Evolutionary conservation across 2,113 vertebrate genomes (phyloP).

Genomic region (Colossoma macropomum): DNA sequence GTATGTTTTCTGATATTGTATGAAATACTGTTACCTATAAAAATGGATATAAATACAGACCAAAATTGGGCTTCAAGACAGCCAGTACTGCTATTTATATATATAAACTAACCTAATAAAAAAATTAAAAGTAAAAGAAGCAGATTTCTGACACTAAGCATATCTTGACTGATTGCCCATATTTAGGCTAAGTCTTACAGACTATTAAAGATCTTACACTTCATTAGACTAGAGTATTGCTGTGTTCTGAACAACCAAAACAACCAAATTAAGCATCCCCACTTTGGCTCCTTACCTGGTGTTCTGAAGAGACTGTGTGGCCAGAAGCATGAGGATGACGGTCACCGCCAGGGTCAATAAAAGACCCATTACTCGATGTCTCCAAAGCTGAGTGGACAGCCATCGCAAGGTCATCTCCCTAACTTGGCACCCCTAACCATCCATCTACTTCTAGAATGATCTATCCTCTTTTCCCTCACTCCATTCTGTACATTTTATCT

Average conservation of each 20-base stretch:
- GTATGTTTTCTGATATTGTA: too few relatives aligned
- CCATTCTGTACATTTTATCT: not conserved
- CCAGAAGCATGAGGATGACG: slow-evolving; percentile 47
- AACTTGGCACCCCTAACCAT: not conserved
- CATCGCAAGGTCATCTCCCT: slow-evolving; percentile 50
- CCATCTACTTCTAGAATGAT: not conserved
- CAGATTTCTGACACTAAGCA: too few relatives aligned
- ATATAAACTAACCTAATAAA: too few relatives aligned
- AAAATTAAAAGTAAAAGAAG: too few relatives aligned
- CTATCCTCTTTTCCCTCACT: not conserved
- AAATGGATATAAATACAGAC: too few relatives aligned
- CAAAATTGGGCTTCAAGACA: too few relatives aligned
- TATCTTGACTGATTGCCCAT: too few relatives aligned
- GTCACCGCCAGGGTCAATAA: slow-evolving; percentile 41
- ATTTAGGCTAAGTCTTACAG: too few relatives aligned
- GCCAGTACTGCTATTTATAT: too few relatives aligned
- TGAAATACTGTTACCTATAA: too few relatives aligned
- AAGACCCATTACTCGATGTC: slow-evolving; percentile 39
- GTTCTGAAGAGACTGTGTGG: slow-evolving; percentile 39
- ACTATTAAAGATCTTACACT: too few relatives aligned
- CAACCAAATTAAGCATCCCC: not conserved
- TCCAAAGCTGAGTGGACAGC: slow-evolving; percentile 50
- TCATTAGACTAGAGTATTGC: too few relatives aligned
- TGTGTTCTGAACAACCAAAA: not conserved
- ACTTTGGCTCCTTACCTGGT: slow-evolving; percentile 31